These are phyloP conservation scores for Ceyx margarethae DNA, from an alignment of 2,113 vertebrate species.

Conservation along the genomic window DNA sequence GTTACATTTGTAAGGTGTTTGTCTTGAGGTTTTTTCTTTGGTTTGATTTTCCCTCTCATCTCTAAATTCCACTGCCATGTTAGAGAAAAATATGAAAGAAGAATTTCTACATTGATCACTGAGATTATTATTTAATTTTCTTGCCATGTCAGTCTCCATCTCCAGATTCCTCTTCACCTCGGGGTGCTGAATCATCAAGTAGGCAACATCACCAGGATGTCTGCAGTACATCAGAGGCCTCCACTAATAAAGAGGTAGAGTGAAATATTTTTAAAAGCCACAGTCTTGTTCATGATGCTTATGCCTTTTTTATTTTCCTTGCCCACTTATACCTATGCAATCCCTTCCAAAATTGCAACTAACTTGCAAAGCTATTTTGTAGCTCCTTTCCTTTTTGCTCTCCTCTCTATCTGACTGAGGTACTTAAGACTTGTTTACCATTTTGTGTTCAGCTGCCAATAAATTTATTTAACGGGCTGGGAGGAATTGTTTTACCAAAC, in stretches of 20 bases:
- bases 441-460: neutral
- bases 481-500: neutral
- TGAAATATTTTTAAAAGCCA: neutral
- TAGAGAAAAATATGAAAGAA: neutral
- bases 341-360: neutral
- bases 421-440: neutral
- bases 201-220: slow-evolving; percentile 80
- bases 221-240: slow-evolving; percentile 78
- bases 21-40: neutral
- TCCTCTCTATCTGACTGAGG: neutral
- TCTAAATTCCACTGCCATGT: neutral
- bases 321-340: neutral
- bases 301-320: neutral
- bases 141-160: slow-evolving; percentile 82
- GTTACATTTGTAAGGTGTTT: neutral
- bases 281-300: neutral
- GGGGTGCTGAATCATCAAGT: slow-evolving; percentile 88
- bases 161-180: slow-evolving; percentile 86
- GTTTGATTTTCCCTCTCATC: neutral
- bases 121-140: slow-evolving; percentile 22
- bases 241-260: slow-evolving; percentile 88
- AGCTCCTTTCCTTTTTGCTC: neutral
- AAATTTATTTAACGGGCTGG: neutral
- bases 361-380: neutral
- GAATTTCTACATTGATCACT: neutral